Percentiles rank a stretch among this genome's conserved stretches.
Evolutionary conservation across 2,888 invertebrate genomes (phyloP).

Genomic region (Synergus itoensis): DNA sequence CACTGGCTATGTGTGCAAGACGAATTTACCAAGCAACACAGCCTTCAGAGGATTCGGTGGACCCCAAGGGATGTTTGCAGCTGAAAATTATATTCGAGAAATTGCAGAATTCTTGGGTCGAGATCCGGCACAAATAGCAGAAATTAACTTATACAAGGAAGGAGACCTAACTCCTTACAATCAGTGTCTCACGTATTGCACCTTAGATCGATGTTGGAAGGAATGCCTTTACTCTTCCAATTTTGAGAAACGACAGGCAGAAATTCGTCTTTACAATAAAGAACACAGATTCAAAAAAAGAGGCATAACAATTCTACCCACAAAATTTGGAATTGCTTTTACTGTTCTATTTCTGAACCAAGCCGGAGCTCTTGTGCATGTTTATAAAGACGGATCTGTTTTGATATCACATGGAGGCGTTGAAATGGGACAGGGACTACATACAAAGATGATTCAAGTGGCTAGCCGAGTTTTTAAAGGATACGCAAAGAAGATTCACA

Average conservation of each 20-base stretch:
- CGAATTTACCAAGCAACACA: constrained; percentile 94
- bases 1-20: constrained; percentile 88
- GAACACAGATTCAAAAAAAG: constrained; percentile 92
- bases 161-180: constrained; percentile 89
- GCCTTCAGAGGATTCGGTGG: constrained; percentile 96
- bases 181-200: constrained; percentile 86
- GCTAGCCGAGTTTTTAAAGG: constrained; percentile 87
- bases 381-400: constrained; percentile 94
- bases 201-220: constrained; percentile 86
- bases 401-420: constrained; percentile 94
- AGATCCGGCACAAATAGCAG: constrained; percentile 79
- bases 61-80: constrained; percentile 94
- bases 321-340: constrained; percentile 92
- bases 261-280: constrained; percentile 86
- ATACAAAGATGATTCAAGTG: constrained; percentile 97
- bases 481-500: constrained; percentile 86
- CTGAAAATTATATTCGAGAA: constrained; percentile 88
- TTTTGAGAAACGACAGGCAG: constrained; percentile 80
- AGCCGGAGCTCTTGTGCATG: constrained; percentile 91
- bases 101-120: constrained; percentile 86
- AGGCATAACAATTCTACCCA: constrained; percentile 89
- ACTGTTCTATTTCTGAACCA: constrained; percentile 89
- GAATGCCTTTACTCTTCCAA: constrained; percentile 86
- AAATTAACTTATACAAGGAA: constrained; percentile 89
- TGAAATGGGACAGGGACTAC: constrained; percentile 98